Base-by-base conservation (phyloP, 2,797 vertebrate genomes). In the Melanotaenia trifasciata region DNA sequence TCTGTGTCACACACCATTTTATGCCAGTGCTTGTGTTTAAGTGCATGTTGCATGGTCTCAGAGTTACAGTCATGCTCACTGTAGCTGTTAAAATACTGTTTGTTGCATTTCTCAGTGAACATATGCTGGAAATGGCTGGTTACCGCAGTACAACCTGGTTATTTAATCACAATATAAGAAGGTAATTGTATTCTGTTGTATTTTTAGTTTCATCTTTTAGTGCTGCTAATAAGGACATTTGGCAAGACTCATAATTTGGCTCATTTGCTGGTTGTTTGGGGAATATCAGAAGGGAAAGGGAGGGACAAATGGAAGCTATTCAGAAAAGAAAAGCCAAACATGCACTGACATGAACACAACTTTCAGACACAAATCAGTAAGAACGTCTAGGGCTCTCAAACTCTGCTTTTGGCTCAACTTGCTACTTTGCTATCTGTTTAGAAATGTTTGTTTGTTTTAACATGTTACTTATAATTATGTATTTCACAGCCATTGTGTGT, bases 1-100 rank as follows among this genome's bases (percentile, higher is more conserved):
- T 70, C 28, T 64, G 24, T 11, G 77, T 72, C 24, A n/a, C 56
- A 24, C 13, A 51, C 28, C 33, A 14, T 65, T 66, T 78, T 20
- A 36, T 14, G 43, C 24, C 30, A 16, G 0, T 0, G 33, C 40
- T 62, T 13, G 67, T 67, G 63, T 73, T 53, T 70, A 16, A 77
- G 53, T n/a, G n/a, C 9, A 0, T 56, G 36, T 70, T 40, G 16
- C 26, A 30, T 36, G 12, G 59, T 59, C 40, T 26, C 24, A 24
- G 11, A 3, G 16, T 50, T 38, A 6, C 35, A 26, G 56, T 18
- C 14, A 18, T 67, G 33, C 1, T 67, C 9, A 43, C 11, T 30
- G 14, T n/a, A 36, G 8, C 54, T 24, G 30, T 72, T 22, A 12
- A 13, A 16, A 28, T 26, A 13, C 12, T 36, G 40, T 65, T 57